Base-by-base conservation (phyloP, 2,888 invertebrate genomes). In the Drosophila basisetae region DNA sequence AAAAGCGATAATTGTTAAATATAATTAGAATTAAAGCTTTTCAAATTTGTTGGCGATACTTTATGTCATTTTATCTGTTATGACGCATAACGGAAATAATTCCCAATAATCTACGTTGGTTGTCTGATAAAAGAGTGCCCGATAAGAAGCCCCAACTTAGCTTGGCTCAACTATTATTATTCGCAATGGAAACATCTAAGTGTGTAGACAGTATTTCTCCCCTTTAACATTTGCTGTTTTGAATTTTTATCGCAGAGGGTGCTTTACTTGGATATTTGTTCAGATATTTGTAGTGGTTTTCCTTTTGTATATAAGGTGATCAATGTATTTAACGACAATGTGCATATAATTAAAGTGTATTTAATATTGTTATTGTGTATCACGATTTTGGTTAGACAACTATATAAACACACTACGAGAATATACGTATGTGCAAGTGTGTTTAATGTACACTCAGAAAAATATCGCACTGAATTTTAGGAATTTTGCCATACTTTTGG, bases 221-320 rank as follows among this genome's bases (percentile, higher is more conserved):
- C 22, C 16, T 7, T 9, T 25, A 16, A 16, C 22, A 22, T 25
- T 22, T 9, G 22, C 13, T 47, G 69, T 54, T 77, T 77, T 41
- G 28, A 67, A 76, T 59, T 72, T 73, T 59, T 74, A 66, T 66
- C 76, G 25, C 25, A 31, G 18, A 22, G 22, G 70, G 67, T 63
- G 52, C 31, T 31, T 74, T 52, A 33, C 39, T 52, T 41, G 52
- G 28, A 47, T 39, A 43, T 22, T 31, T 37, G 43, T 61, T 66
- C n/a, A 22, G 16, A 25, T 47, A 16, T 43, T 30, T 54, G 35
- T 64, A 25, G 4, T 47, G 22, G 61, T 39, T 55, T 56, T 28
- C n/a, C 7, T 16, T 28, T 28, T 47, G 25, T 9, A 9, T 16
- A 49, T 16, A 49, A 49, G 22, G 13, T 25, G 25, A 25, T 49